Evolutionary conservation across 2,797 vertebrate genomes (phyloP), one percentile per base, ranked within the genome.

Genomic region (Peromyscus melanophrys): DNA sequence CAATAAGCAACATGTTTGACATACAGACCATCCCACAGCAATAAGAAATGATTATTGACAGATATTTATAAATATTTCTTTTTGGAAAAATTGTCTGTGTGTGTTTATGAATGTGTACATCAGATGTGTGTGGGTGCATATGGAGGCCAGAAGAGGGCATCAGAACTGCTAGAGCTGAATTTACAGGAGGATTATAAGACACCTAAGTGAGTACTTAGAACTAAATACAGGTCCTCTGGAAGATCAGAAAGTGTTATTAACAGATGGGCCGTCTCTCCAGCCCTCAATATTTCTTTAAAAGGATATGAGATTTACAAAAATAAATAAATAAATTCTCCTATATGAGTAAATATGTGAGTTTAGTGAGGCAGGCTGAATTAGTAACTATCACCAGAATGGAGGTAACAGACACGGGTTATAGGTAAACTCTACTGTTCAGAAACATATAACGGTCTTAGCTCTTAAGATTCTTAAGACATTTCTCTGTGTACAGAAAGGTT

Each of bases 151-250:
- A 83, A 63, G 57, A 29, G 81, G 14, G 1, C 6, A 40, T 31
- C 59, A 63, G 0, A 2, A 43, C 14, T 0, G 16, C 9, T 31
- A 34, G 27, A 31, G 49, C 40, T 6, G 6, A 25, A 46, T 8
- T 46, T 83, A 16, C 0, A 83, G 16, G 27, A 46, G 19, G 13
- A 84, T 65, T 65, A 34, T 23, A 7, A 84, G 5, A 0, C 82
- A 65, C 10, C 6, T 43, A 46, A 49, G 31, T 13, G 14, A 65
- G 17, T 46, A 2, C 9, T 65, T 65, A 17, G 37, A 46, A 31
- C 2, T 29, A 21, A 63, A 46, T 63, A 21, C 16, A 63, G 37
- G 19, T 83, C 10, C 9, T 19, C 10, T 84, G 16, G 5, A 63
- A 43, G 27, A 13, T 0, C 17, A 46, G 16, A 10, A 46, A 13